Percentiles rank a stretch among this genome's conserved stretches.
Conservation (phyloP, 1,140 invertebrate species). For the Pinna nobilis region DNA sequence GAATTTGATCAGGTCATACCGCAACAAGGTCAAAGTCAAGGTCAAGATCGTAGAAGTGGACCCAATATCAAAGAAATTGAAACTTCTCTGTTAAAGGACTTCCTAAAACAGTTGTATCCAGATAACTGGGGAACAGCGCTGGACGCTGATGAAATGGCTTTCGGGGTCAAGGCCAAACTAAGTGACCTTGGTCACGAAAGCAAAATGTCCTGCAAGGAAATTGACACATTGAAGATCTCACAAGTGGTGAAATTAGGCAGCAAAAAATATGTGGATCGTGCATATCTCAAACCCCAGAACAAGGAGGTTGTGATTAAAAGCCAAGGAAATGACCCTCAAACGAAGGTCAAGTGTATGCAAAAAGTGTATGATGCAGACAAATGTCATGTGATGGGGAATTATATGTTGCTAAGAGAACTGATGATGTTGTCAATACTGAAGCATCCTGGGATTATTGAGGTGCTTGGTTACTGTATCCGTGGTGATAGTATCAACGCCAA, state of each 20-base stretch:
- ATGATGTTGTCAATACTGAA: conserved; percentile 43
- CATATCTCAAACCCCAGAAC: conserved; percentile 20
- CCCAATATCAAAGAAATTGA: conserved; percentile 15
- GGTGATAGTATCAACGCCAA: conserved; percentile 51
- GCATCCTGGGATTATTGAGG: conserved; percentile 42
- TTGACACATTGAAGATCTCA: conserved; percentile 44
- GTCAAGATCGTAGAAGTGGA: neutral
- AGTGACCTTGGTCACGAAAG: conserved; percentile 46
- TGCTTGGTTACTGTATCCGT: conserved; percentile 57
- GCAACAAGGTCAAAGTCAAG: neutral
- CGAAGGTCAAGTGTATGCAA: conserved; percentile 57
- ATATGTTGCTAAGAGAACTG: conserved; percentile 51
- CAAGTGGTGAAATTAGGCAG: conserved; percentile 36
- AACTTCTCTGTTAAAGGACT: neutral
- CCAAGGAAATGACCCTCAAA: conserved; percentile 52
- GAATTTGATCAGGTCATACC: conserved; percentile 8
- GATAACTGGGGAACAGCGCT: conserved; percentile 47
- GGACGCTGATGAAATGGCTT: conserved; percentile 52
- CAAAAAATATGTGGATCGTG: conserved; percentile 50
- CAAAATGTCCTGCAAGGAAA: conserved; percentile 54
- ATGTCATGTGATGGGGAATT: conserved; percentile 59
- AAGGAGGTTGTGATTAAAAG: conserved; percentile 49
- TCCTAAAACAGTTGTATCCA: conserved; percentile 48
- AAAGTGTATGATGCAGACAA: conserved; percentile 53
- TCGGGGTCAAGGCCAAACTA: conserved; percentile 42